These are phyloP conservation scores for Eulithis testata DNA, from an alignment of 2,888 invertebrate genomes.

Conservation along the genomic window DNA sequence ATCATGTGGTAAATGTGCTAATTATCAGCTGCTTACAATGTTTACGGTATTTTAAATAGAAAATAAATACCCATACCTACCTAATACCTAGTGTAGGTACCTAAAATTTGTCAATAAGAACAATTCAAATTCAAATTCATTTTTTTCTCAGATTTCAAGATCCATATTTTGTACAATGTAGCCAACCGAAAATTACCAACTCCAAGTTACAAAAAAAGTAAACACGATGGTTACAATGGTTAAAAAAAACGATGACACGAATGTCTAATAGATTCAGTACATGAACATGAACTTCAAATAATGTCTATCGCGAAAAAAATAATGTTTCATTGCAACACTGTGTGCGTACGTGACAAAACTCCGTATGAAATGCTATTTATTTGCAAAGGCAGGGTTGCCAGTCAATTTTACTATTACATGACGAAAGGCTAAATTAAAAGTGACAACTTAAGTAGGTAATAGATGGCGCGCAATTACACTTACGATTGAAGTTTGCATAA, in stretches of 20 bases:
- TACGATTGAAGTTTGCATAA: constrained; percentile 4
- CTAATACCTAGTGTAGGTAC: no score
- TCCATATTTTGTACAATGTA: no score
- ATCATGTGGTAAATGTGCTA: no score
- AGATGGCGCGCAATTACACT: constrained; percentile 24
- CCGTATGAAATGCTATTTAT: constrained; percentile 40
- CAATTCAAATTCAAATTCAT: no score
- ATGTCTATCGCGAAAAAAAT: background rate
- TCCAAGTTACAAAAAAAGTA: no score
- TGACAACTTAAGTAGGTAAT: constrained; percentile 30
- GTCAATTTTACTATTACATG: constrained; percentile 11
- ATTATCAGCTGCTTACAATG: no score
- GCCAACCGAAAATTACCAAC: no score
- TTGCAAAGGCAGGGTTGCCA: constrained; percentile 21
- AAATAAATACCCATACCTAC: no score
- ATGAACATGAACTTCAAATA: constrained; percentile 1
- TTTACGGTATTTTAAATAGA: no score
- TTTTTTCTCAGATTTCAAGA: no score
- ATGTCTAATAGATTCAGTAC: background rate
- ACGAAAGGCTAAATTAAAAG: constrained; percentile 34
- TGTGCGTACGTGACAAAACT: constrained; percentile 29
- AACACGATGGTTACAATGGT: no score
- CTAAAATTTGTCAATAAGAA: no score
- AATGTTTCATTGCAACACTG: constrained; percentile 14
- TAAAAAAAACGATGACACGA: background rate